Evolutionary conservation across 2,113 vertebrate genomes (phyloP).

Genomic region (Oncorhynchus nerka): DNA sequence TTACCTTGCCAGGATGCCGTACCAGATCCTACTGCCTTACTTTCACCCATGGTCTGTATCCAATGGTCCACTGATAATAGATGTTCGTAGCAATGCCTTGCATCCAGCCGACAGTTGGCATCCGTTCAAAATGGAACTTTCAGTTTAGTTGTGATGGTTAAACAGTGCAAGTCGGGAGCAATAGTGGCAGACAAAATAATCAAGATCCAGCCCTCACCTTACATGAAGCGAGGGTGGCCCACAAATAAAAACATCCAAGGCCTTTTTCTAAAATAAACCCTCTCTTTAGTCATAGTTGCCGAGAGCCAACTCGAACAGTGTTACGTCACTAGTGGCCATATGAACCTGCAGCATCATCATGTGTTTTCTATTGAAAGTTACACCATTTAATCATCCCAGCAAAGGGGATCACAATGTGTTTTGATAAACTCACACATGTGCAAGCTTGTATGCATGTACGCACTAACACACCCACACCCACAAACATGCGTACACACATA

Average conservation of each 20-base stretch:
- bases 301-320: slow-evolving; percentile 27
- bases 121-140: no score
- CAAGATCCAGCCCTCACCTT: no score
- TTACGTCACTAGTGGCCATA: slow-evolving; percentile 10
- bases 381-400: not conserved
- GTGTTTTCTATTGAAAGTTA: slow-evolving; percentile 12
- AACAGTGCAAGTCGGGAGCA: no score
- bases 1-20: no score
- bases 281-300: not conserved
- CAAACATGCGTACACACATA: not conserved
- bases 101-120: no score
- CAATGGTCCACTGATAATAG: no score
- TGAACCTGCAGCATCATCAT: slow-evolving; percentile 7
- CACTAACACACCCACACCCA: not conserved
- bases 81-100: no score
- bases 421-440: not conserved
- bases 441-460: not conserved
- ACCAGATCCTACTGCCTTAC: no score
- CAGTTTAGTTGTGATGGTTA: no score
- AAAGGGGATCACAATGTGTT: not conserved
- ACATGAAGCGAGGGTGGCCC: no score
- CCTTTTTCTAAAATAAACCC: not conserved
- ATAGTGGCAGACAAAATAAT: no score
- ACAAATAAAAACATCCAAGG: slow-evolving; percentile 6
- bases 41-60: no score